These are phyloP conservation scores for Euclidia mi DNA, from an alignment of 2,888 invertebrate genomes.

Conservation along the genomic window DNA sequence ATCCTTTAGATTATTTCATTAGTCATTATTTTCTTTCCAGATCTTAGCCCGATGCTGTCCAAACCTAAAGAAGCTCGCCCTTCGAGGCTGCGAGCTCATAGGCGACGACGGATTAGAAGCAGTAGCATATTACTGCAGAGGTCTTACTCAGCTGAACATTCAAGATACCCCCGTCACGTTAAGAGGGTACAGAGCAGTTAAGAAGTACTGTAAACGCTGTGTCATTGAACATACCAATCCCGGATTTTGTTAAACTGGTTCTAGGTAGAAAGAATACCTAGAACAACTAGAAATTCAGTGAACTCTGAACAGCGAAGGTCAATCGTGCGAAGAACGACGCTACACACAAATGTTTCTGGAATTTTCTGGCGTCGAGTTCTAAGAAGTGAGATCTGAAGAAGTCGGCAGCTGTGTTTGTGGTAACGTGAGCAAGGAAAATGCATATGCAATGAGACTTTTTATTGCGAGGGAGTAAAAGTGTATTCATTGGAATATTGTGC, in stretches of 20 bases:
- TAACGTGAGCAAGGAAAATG: no score
- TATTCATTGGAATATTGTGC: background rate
- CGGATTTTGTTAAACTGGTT: slow-evolving; percentile 93
- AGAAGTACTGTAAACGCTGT: slow-evolving; percentile 97
- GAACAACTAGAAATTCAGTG: no score
- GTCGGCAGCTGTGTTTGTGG: no score
- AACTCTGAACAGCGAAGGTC: no score
- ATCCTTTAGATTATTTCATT: background rate
- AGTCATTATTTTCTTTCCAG: slow-evolving; percentile 83
- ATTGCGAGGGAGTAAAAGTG: background rate
- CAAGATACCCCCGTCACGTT: slow-evolving; percentile 97
- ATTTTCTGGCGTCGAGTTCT: no score
- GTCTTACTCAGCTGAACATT: slow-evolving; percentile 97
- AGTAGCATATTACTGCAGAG: slow-evolving; percentile 97
- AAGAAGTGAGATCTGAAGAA: no score
- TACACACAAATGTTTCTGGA: no score
- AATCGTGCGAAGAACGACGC: no score
- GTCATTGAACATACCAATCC: slow-evolving; percentile 99
- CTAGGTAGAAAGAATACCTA: background rate
- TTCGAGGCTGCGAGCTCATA: slow-evolving; percentile 97
- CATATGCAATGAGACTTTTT: background rate
- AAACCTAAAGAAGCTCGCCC: slow-evolving; percentile 96
- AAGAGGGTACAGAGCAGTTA: slow-evolving; percentile 97
- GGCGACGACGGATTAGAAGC: slow-evolving; percentile 96
- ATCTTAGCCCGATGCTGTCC: slow-evolving; percentile 97